phyloP scores from a whole-genome alignment of 2,888 invertebrate genomes.

The Calameuta filiformis region DNA sequence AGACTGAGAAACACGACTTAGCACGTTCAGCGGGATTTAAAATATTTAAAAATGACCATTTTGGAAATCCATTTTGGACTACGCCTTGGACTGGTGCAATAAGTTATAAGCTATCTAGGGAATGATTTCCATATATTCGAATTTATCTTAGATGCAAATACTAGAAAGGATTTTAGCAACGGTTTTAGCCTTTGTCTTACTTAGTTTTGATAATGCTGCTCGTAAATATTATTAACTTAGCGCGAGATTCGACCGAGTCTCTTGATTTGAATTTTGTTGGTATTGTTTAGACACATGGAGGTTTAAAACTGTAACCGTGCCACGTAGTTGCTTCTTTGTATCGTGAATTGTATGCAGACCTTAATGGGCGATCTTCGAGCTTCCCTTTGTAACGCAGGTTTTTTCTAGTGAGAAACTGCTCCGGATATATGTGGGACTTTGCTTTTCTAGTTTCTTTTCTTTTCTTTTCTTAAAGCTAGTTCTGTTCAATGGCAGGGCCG shows the following conservation, averaged over 20 bases:
- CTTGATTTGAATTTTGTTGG: not conserved
- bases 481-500: not conserved
- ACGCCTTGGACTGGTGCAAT: not conserved
- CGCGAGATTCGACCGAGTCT: too few relatives aligned
- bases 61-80: not conserved
- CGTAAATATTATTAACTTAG: not conserved
- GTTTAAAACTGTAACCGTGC: not conserved
- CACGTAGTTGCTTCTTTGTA: not conserved
- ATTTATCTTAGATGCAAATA: not conserved
- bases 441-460: not conserved
- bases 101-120: not conserved
- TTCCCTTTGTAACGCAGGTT: not conserved
- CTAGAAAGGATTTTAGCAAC: not conserved
- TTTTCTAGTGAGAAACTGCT: not conserved
- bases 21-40: not conserved
- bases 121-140: not conserved
- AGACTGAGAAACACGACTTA: not conserved
- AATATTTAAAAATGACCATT: not conserved
- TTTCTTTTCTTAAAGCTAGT: not conserved
- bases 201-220: not conserved
- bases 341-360: not conserved
- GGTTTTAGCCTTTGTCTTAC: not conserved
- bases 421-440: not conserved
- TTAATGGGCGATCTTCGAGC: not conserved
- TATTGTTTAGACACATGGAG: not conserved